Percentiles rank a stretch among this genome's conserved stretches.
Evolutionary conservation across 2,888 invertebrate genomes (phyloP).

Genomic region (Fissipunctia ypsillon): DNA sequence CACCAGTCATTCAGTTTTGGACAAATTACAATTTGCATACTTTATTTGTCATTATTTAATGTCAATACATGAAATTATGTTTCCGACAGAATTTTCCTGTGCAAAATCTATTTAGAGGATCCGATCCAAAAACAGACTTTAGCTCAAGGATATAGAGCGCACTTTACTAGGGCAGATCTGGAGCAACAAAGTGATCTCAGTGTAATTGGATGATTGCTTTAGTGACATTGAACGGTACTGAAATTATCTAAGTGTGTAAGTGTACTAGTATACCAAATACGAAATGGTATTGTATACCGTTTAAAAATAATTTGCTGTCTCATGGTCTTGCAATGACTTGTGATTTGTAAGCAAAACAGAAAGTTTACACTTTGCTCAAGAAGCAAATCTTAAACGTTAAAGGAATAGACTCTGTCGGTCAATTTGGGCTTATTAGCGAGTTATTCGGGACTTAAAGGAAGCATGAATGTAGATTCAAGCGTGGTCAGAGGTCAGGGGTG

Average conservation of each 20-base stretch:
- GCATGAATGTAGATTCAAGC: slow-evolving; percentile 20
- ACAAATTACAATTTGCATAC: slow-evolving; percentile 20
- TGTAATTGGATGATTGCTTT: slow-evolving; percentile 76
- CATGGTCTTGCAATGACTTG: background rate
- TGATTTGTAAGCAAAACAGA: background rate
- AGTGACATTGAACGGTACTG: slow-evolving; percentile 72
- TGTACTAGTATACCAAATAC: slow-evolving; percentile 30
- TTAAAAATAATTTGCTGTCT: slow-evolving; percentile 15
- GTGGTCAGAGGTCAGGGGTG: slow-evolving; percentile 50
- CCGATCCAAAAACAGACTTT: slow-evolving; percentile 10
- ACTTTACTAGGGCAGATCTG: slow-evolving; percentile 58
- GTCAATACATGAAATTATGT: slow-evolving; percentile 46
- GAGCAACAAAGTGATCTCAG: slow-evolving; percentile 60
- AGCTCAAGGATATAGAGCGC: slow-evolving; percentile 19
- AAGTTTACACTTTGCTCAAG: background rate
- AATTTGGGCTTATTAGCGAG: slow-evolving; percentile 47
- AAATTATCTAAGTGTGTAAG: slow-evolving; percentile 50
- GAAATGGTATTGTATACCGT: slow-evolving; percentile 28
- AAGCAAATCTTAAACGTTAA: background rate
- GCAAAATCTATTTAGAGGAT: slow-evolving; percentile 29
- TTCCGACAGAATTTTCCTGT: slow-evolving; percentile 50
- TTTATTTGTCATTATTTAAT: slow-evolving; percentile 32
- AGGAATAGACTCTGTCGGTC: slow-evolving; percentile 15
- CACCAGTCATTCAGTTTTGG: background rate
- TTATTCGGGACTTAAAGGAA: slow-evolving; percentile 52